Evolutionary conservation across 2,113 vertebrate genomes (phyloP), one percentile per base, ranked within the genome.

Genomic region (Nycticebus coucang): DNA sequence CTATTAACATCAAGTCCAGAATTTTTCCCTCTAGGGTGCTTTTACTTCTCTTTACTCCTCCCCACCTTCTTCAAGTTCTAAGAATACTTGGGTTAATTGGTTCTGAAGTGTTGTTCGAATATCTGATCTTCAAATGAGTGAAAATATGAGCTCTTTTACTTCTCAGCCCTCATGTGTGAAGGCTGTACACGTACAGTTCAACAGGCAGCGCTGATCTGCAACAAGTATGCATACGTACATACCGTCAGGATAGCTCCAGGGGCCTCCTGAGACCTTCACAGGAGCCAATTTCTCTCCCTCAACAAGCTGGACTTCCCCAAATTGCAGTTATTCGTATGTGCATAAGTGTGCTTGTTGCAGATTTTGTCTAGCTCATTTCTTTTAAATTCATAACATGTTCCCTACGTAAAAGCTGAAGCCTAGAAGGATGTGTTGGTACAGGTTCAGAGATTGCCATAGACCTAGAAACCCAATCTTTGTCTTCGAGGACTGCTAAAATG

Each of bases 221-320:
- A 35, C 9, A 64, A 24, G 17, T 35, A 28, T 10, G 2, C 19
- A 45, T 15, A 69, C 19, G 13, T 12, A 18, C 18, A 59, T 75
- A 50, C 45, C 8, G 13, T 35, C 22, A 37, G 35, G 21, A 21
- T 22, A 66, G 3, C 5, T 62, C 9, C 9, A 15, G 6, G 0
- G 19, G 77, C 9, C 24, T 2, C 35, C 37, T 50, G 22, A n/a
- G 1, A 50, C 21, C 2, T 41, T 72, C 4, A 14, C 5, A 5
- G 41, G 87, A 79, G 33, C 5, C 19, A 64, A 0, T 50, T 6
- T 53, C 28, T 84, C 53, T 85, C 88, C 41, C 22, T 71, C 14
- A 75, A 45, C 3, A 68, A 78, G 6, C 3, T 35, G 28, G 2
- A 75, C 30, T 78, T 91, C 1, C 13, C 13, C 8, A 59, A 59